Base-by-base conservation (phyloP, 1,140 invertebrate genomes). In the Schlechtendalia chinensis region DNA sequence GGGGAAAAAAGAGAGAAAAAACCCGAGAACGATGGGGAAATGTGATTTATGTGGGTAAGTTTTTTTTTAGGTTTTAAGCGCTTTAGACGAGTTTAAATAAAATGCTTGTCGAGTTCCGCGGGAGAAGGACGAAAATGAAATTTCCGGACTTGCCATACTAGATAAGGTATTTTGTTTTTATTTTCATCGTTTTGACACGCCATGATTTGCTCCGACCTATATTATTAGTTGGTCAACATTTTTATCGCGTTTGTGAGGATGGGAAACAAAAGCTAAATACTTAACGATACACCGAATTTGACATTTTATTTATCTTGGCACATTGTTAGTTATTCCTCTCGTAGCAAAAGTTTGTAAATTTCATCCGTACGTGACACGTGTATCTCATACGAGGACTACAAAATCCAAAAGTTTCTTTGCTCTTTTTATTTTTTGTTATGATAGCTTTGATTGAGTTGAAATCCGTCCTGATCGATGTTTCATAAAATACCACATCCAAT, bases 1-100 rank as follows among this genome's bases (percentile, higher is more conserved):
- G 56, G 29, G 32, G 56, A 11, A 17, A 39, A 47, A 58, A 32
- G 3, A n/a, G 53, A 22, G 58, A 17, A 12, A 47, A 56, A 74
- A 75, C 3, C 14, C 39, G 58, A 45, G 1, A 59, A 79, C 22
- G 74, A 17, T 24, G 22, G 39, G 39, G 17, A 77, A 39, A 58
- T 77, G 58, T 79, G 75, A 79, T 79, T 79, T 79, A 79, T 79
- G 58, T 63, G 75, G 58, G 58, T 79, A 50, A 22, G 39, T 22
- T 59, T 56, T 77, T 77, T 50, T 72, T 61, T 27, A 67, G 32
- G 56, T 79, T 79, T 61, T 79, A 63, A 63, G 39, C 58, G 39
- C 27, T 79, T 79, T 63, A 79, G 58, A 79, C 39, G 39, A 47
- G 39, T 61, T 79, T 79, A 79, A 79, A 79, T 59, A 79, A 79